Conservation (phyloP, 2,888 invertebrate species). For the Diarsia dahlii region DNA sequence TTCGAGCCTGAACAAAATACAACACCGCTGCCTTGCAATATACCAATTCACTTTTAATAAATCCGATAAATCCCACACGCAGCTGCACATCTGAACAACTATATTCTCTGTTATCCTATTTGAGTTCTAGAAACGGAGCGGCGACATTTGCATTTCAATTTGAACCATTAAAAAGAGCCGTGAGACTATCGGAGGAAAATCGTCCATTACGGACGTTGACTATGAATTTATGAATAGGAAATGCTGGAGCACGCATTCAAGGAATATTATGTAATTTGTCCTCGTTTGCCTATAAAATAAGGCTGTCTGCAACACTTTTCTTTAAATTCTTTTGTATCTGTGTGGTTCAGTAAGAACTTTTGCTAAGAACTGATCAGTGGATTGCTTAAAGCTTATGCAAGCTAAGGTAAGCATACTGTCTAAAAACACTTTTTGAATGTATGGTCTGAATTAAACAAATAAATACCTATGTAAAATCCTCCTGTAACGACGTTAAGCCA, state of each 20-base stretch:
- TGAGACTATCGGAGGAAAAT: conserved; percentile 75
- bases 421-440: not conserved
- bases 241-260: conserved; percentile 67
- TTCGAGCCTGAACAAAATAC: no score
- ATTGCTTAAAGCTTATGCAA: not conserved
- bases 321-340: not conserved
- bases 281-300: conserved; percentile 11
- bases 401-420: not conserved
- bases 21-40: not conserved
- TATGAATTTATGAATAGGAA: conserved; percentile 80
- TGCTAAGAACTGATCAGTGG: not conserved
- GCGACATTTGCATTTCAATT: conserved; percentile 77
- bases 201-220: conserved; percentile 68
- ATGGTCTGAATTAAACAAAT: not conserved
- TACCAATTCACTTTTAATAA: conserved; percentile 8
- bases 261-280: conserved; percentile 38
- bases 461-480: no score
- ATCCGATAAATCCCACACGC: conserved; percentile 36
- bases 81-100: conserved; percentile 47
- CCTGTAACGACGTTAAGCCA: no score
- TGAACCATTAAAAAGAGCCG: conserved; percentile 73
- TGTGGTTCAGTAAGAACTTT: not conserved
- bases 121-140: conserved; percentile 55
- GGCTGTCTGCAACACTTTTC: not conserved
- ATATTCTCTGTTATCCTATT: conserved; percentile 51